Evolutionary conservation across 53 echinoderm and acorn worm species (phyloP), one percentile per base, ranked within the genome.

Genomic region (Mesocentrotus franciscanus): DNA sequence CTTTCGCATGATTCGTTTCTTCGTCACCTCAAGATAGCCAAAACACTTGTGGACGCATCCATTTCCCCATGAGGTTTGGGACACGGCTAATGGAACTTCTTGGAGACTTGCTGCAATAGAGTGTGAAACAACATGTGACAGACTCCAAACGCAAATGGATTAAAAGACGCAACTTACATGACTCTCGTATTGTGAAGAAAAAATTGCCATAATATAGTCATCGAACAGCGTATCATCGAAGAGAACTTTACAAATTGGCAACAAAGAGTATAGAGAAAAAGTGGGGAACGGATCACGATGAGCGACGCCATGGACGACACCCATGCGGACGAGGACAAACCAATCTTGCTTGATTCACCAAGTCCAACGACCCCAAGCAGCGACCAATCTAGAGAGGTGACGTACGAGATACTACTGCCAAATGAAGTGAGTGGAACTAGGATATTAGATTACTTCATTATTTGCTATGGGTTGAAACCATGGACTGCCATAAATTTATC

Each of bases 251-350:
- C 87, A 24, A 58, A n/a, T 87, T n/a, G 1, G 87, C 14, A 10
- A 39, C 26, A 15, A 87, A 20, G 87, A 84, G 39, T 12, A 1
- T 27, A 76, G 81, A 36, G 17, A 34, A 13, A 9, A 35, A 9
- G 55, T 56, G 20, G 56, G 9, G 56, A 85, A 6, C 3, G 26
- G 56, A n/a, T 26, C 85, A 58, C 27, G 9, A 87, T 87, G 87
- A 87, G 87, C 27, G 87, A 87, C 58, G 87, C 91, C 91, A 94
- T 94, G 95, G 95, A 94, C 55, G 87, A 94, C 87, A 94, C 95
- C 26, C 95, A 94, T 61, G 95, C 95, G 9, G 95, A 94, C 30
- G 95, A 94, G 66, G 85, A 94, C 18, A 94, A 94, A 55, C 95
- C 95, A 13, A 85, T 94, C 60, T 62, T 70, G 87, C 95, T 61